Percentiles rank a stretch among this genome's conserved stretches.
Conservation (phyloP, 2,888 invertebrate species). For the Marasmarcha lunaedactyla region DNA sequence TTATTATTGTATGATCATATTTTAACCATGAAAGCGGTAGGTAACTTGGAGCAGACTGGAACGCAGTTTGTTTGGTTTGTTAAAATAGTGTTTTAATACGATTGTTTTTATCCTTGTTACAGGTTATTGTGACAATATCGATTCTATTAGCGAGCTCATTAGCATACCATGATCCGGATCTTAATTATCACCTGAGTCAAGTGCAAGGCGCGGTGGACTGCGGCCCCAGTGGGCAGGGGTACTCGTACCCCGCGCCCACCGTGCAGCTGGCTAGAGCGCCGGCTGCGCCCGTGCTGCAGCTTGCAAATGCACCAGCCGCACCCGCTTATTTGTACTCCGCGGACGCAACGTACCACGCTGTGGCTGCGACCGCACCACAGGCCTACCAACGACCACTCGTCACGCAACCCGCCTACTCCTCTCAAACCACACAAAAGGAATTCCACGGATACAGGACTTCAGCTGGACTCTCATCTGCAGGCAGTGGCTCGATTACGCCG, state of each 20-base stretch:
- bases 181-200: slow-evolving; percentile 56
- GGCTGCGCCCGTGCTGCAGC: slow-evolving; percentile 38
- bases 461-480: slow-evolving; percentile 53
- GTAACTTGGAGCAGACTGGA: too few species aligned
- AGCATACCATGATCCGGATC: slow-evolving; percentile 59
- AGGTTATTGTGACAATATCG: slow-evolving; percentile 32
- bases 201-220: slow-evolving; percentile 42
- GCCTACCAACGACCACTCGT: slow-evolving; percentile 20
- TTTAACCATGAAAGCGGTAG: slow-evolving; percentile 40
- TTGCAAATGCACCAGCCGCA: slow-evolving; percentile 41
- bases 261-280: slow-evolving; percentile 60
- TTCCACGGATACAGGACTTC: slow-evolving; percentile 68
- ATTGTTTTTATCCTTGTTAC: slow-evolving; percentile 29
- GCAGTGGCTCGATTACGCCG: slow-evolving; percentile 43
- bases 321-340: slow-evolving; percentile 21
- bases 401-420: slow-evolving; percentile 31
- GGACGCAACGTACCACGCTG: slow-evolving; percentile 31
- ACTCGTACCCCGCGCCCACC: slow-evolving; percentile 66
- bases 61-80: too few species aligned
- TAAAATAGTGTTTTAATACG: too few species aligned
- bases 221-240: slow-evolving; percentile 63
- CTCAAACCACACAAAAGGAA: slow-evolving; percentile 40
- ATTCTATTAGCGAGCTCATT: slow-evolving; percentile 31
- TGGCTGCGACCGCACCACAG: slow-evolving; percentile 21
- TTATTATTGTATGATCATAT: too few species aligned